Evolutionary conservation across 1,140 invertebrate species (phyloP).

Genomic region (Frieseomelitta varia): DNA sequence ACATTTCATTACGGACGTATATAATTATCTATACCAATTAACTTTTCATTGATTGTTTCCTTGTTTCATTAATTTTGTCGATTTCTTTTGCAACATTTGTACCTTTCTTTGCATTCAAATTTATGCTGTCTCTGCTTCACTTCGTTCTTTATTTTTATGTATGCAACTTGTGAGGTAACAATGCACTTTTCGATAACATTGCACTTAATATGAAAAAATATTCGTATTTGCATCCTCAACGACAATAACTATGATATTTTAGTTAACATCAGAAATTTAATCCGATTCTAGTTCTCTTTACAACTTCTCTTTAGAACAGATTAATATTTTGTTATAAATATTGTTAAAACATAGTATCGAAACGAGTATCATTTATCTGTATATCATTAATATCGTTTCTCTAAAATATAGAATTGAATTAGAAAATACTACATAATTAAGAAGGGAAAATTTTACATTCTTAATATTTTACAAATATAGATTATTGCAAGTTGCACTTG

Average conservation of each 20-base stretch:
- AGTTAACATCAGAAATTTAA: background rate
- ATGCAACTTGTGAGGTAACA: conserved; percentile 42
- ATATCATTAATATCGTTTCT: too few species aligned
- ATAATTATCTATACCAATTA: background rate
- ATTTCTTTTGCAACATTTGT: background rate
- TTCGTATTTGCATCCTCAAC: conserved; percentile 17
- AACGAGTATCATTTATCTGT: background rate
- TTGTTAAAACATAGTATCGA: background rate
- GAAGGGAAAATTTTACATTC: background rate
- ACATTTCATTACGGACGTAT: background rate
- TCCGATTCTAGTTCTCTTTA: background rate
- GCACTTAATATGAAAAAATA: conserved; percentile 37
- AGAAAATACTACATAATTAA: background rate
- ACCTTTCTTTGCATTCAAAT: background rate
- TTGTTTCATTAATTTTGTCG: background rate
- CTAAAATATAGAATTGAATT: background rate
- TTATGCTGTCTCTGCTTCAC: background rate
- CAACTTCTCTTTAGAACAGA: background rate
- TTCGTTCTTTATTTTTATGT: conserved; percentile 5
- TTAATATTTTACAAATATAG: background rate
- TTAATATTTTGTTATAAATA: background rate
- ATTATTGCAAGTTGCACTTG: background rate
- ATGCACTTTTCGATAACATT: conserved; percentile 68
- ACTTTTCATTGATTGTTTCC: background rate
- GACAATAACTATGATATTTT: background rate